Evolutionary conservation across 2,797 vertebrate genomes (phyloP).

Genomic region (Dromococcyx pavoninus): DNA sequence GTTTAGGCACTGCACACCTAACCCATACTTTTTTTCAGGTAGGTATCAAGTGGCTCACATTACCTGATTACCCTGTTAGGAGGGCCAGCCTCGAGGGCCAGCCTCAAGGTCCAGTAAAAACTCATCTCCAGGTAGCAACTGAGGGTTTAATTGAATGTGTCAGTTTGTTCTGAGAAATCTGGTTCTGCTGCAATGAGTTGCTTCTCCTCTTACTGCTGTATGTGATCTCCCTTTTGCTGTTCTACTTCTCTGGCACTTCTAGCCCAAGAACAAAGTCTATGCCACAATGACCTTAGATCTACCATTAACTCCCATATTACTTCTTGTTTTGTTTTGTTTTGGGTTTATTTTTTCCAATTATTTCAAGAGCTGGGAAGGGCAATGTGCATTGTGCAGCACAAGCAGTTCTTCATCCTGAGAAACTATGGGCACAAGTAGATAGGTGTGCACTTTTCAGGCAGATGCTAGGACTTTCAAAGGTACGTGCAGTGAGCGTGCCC

Average conservation of each 20-base stretch:
- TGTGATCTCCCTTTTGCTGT: background rate
- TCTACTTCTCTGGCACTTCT: background rate
- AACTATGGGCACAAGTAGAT: background rate
- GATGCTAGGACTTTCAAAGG: background rate
- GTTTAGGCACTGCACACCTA: constrained; percentile 72
- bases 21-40: constrained; percentile 50
- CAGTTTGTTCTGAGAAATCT: constrained; percentile 51
- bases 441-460: background rate
- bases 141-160: constrained; percentile 24
- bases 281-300: constrained; percentile 20
- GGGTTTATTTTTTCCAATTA: background rate
- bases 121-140: background rate
- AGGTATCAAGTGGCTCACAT: constrained; percentile 63
- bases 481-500: background rate
- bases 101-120: constrained; percentile 31
- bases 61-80: constrained; percentile 67
- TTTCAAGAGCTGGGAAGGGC: background rate
- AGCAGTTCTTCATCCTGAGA: background rate
- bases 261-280: background rate
- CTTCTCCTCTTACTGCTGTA: background rate
- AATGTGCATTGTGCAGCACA: background rate
- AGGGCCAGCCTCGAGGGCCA: constrained; percentile 29
- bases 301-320: constrained; percentile 2
- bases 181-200: constrained; percentile 25
- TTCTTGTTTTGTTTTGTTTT: too few relatives aligned